Evolutionary conservation across 2,797 vertebrate species (phyloP).

Genomic region (Glyptemys insculpta): DNA sequence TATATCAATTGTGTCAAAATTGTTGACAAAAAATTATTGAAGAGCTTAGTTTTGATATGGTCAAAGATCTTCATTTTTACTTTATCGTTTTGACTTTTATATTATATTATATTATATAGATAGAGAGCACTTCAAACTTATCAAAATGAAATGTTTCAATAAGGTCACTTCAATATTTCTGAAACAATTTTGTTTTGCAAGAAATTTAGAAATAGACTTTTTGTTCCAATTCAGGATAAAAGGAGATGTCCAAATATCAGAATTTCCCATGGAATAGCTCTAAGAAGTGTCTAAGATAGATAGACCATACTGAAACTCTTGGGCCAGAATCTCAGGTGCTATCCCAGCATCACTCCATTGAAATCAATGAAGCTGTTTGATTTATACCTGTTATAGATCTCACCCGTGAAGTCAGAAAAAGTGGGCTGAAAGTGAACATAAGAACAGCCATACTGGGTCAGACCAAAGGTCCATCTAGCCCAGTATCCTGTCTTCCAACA

Average conservation of each 20-base stretch:
- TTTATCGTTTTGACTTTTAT: background rate
- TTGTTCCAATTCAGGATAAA: background rate
- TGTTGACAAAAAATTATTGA: background rate
- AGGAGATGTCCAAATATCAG: background rate
- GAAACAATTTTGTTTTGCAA: background rate
- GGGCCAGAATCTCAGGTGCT: background rate
- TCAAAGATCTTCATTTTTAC: background rate
- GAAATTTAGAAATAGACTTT: background rate
- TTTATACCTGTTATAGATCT: background rate
- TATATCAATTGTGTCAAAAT: background rate
- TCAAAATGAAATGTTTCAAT: background rate
- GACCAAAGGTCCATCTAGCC: too few relatives aligned
- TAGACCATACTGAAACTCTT: background rate
- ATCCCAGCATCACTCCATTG: background rate
- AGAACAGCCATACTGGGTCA: too few relatives aligned
- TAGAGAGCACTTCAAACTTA: background rate
- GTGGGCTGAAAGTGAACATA: background rate
- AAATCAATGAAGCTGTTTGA: rapidly evolving
- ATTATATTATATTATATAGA: background rate
- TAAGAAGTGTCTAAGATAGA: background rate
- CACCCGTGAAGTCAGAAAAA: background rate
- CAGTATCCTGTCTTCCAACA: too few relatives aligned
- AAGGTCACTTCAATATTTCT: background rate
- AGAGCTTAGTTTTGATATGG: background rate
- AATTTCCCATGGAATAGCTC: background rate